Conservation (phyloP, 2,113 vertebrate species). For the Girardinichthys multiradiatus region DNA sequence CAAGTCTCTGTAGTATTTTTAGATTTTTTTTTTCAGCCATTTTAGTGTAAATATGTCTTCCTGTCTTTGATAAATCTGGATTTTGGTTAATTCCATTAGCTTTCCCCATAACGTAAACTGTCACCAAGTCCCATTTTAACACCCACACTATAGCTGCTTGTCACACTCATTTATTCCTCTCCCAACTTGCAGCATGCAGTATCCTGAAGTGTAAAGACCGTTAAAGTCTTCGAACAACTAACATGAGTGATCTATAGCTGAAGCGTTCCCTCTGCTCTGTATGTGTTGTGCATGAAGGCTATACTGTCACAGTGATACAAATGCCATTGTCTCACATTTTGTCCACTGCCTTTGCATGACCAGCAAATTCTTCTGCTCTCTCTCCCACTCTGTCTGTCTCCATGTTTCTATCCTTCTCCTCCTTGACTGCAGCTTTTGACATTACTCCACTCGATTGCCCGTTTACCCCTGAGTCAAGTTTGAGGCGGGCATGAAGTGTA, state of each 20-base stretch:
- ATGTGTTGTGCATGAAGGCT: constrained; percentile 27
- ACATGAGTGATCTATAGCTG: constrained; percentile 47
- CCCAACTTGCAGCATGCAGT: background rate
- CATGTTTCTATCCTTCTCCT: constrained; percentile 23
- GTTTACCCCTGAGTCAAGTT: constrained; percentile 75
- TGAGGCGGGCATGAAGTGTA: constrained; percentile 62
- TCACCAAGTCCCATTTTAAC: background rate
- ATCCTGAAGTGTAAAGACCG: constrained; percentile 29
- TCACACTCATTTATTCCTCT: constrained; percentile 12
- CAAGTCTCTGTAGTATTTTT: no score
- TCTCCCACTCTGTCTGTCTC: constrained; percentile 5
- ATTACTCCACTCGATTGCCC: constrained; percentile 71
- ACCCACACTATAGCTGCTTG: constrained; percentile 3
- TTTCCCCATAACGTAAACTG: background rate
- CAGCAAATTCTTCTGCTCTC: background rate
- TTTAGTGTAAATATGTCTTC: background rate
- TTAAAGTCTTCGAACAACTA: constrained; percentile 41
- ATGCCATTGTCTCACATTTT: constrained; percentile 55
- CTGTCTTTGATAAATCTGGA: background rate
- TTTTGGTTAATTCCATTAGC: background rate
- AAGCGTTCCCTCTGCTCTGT: background rate
- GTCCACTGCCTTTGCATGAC: constrained; percentile 51
- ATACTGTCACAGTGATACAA: constrained; percentile 27
- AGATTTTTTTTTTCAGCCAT: background rate
- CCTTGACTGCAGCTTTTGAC: constrained; percentile 70